Evolutionary conservation across 2,113 vertebrate species (phyloP).

Genomic region (Orientallactaga bullata): DNA sequence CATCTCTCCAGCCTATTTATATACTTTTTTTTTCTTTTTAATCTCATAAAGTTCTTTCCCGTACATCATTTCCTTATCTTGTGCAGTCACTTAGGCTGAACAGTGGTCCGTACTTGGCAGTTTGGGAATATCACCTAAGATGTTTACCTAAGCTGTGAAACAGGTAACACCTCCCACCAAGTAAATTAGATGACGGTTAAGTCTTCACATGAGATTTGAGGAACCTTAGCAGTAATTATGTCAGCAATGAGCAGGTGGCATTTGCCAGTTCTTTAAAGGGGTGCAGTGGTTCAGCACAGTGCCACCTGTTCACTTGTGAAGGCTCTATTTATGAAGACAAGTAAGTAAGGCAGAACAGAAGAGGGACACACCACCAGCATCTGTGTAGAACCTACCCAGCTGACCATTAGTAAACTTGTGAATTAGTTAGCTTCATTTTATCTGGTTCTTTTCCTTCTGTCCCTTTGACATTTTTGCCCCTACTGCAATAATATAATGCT

Average conservation of each 20-base stretch:
- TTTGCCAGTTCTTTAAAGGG: constrained; percentile 43
- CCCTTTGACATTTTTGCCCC: not conserved
- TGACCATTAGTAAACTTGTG: not conserved
- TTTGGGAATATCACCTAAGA: constrained; percentile 14
- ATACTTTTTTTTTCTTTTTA: not conserved
- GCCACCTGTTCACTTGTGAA: constrained; percentile 21
- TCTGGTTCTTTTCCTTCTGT: not conserved
- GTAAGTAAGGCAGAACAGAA: constrained; percentile 2
- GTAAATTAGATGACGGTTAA: constrained; percentile 56
- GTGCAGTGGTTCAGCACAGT: not conserved
- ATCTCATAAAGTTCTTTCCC: constrained; percentile 4
- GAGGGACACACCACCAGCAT: not conserved
- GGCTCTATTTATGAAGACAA: constrained; percentile 60
- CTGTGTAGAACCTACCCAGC: not conserved
- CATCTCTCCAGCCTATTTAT: no score
- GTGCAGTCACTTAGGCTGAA: not conserved
- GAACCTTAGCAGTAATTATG: constrained; percentile 57
- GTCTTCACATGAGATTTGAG: constrained; percentile 51
- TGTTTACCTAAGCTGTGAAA: constrained; percentile 42
- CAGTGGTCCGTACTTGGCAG: not conserved
- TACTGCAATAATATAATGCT: not conserved
- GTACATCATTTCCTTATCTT: not conserved
- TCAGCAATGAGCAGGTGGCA: constrained; percentile 53
- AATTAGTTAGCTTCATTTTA: not conserved
- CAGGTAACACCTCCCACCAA: constrained; percentile 23